Evolutionary conservation across 1,140 invertebrate species (phyloP).

Genomic region (Halesus radiatus): DNA sequence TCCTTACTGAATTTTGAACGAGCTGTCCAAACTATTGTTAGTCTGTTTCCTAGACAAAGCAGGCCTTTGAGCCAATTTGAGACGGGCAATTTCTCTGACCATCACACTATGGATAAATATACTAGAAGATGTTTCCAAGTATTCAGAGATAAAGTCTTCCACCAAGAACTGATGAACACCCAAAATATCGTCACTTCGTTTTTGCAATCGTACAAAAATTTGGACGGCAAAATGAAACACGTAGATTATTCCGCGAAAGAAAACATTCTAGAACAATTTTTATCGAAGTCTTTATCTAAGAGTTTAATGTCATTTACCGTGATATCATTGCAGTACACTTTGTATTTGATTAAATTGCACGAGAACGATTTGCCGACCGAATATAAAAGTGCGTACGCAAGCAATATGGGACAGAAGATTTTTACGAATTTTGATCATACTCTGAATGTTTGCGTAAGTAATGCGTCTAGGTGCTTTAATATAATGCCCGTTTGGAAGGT

Average conservation of each 20-base stretch:
- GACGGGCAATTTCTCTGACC: constrained; percentile 63
- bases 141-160: constrained; percentile 68
- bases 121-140: constrained; percentile 67
- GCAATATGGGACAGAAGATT: constrained; percentile 45
- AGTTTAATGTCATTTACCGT: constrained; percentile 66
- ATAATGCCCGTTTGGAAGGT: constrained; percentile 64
- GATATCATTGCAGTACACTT: constrained; percentile 68
- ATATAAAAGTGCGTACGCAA: constrained; percentile 62
- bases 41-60: constrained; percentile 67
- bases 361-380: constrained; percentile 59
- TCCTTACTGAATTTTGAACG: constrained; percentile 62
- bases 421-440: constrained; percentile 45
- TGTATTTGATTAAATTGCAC: constrained; percentile 68
- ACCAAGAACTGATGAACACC: constrained; percentile 64
- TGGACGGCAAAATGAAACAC: constrained; percentile 61
- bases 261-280: constrained; percentile 63
- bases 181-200: constrained; percentile 65
- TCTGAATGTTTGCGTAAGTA: constrained; percentile 59
- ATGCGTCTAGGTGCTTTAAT: constrained; percentile 63
- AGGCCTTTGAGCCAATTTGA: constrained; percentile 68
- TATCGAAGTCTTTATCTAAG: constrained; percentile 61
- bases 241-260: constrained; percentile 65
- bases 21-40: constrained; percentile 62
- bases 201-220: constrained; percentile 60
- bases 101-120: constrained; percentile 68